Base-by-base conservation (phyloP, 1,140 invertebrate species). In the Lucilia sericata region DNA sequence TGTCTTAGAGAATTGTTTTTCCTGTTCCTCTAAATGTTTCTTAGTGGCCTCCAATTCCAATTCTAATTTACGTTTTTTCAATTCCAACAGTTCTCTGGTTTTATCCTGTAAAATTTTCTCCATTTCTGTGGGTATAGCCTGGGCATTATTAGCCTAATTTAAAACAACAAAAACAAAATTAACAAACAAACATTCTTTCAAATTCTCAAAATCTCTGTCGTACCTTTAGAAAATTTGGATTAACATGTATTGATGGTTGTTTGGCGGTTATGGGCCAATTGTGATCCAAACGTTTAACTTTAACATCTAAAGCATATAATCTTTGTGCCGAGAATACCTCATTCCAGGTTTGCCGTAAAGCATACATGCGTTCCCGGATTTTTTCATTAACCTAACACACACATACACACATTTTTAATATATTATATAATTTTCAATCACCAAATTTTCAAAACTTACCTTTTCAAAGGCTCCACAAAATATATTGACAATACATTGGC, bases 341-440 rank as follows among this genome's bases (percentile, higher is more conserved):
- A 88, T 95, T 95, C 99, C 99, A 99, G 0, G 98, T 99, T 88
- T 97, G 95, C 1, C 99, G 93, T 12, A 99, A 92, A 91, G 98
- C 98, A 92, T 95, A 99, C 96, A 99, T 96, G 85, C 96, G 94
- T 7, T 95, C 93, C 84, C 98, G 93, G 10, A 96, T 96, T 90
- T 96, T 96, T 90, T 99, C 98, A 91, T 99, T 97, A 75, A 98
- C 97, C 97, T 99, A 70, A 70, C 21, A 25, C n/a, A 65, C 25
- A 70, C 65, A 86, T n/a, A 3, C 4, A n/a, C 14, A 12, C 10
- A 21, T 13, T 30, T 13, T 10, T 9, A 34, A 84, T 78, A 76
- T 55, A 17, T 85, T 84, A 82, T 36, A 74, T 17, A 19, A 25
- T 17, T 30, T 19, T 25, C 7, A 85, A 30, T 30, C 25, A n/a